Evolutionary conservation across 2,113 vertebrate species (phyloP), one percentile per base, ranked within the genome.

Genomic region (Corapipo altera): DNA sequence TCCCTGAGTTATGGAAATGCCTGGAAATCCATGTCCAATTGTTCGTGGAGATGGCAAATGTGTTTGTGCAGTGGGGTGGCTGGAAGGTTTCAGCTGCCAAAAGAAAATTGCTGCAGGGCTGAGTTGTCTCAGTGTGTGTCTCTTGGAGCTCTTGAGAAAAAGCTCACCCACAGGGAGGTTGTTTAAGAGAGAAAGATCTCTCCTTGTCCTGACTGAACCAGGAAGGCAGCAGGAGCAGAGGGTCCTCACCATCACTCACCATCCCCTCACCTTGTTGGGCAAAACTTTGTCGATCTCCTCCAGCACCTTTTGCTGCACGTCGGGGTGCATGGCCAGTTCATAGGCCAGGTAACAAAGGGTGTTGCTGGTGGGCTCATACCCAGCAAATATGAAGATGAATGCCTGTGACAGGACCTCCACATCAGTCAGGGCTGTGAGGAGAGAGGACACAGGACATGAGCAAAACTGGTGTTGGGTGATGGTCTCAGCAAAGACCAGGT

Each of bases 341-440:
- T 98, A 98, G 1, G 98, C 94, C 43, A 98, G 2, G 84, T 95
- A 98, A 8, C 71, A 15, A 1, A 99, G 91, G 0, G 35, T 71
- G 57, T 46, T 98, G 97, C 98, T 98, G 65, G 95, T 98, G n/a
- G 98, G 97, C 72, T 98, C 98, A 2, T 98, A 99, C 7, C 98
- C 98, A 48, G 96, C 98, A 58, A 98, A 96, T 39, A 98, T 98
- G 8, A 99, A 99, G 11, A 98, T 96, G 90, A 98, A 78, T 3
- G 98, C 97, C 94, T 99, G 98, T 3, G 98, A 92, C n/a, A 98
- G 88, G 51, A 99, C 92, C 94, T 99, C 98, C 1, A 1, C 4
- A 66, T 99, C 98, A 0, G 82, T 98, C 91, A 99, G 95, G 67
- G 93, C 98, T 99, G 96, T 26, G 66, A 77, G 32, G 85, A 94